Evolutionary conservation across 2,888 invertebrate genomes (phyloP).

Genomic region (Ichneumon xanthorius): DNA sequence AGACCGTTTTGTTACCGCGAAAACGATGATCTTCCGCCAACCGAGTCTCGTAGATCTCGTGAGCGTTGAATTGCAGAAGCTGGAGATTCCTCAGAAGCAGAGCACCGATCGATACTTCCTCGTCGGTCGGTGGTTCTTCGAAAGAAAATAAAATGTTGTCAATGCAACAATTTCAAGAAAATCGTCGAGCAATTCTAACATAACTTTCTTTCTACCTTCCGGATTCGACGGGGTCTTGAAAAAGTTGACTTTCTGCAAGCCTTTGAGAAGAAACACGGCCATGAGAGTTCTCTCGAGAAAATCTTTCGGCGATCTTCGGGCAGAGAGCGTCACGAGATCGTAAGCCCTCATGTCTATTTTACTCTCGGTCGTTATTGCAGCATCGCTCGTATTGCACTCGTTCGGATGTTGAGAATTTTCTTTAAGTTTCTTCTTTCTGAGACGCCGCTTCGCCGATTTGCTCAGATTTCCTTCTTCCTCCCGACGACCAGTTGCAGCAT

Average conservation of each 20-base stretch:
- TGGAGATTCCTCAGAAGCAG: slow-evolving; percentile 90
- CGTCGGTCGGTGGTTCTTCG: slow-evolving; percentile 85
- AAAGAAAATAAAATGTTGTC: slow-evolving; percentile 9
- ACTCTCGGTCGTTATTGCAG: slow-evolving; percentile 67
- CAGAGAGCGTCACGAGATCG: slow-evolving; percentile 89
- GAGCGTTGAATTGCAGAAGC: slow-evolving; percentile 94
- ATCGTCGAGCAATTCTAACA: neutral
- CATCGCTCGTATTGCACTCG: slow-evolving; percentile 76
- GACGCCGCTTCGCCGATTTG: slow-evolving; percentile 76
- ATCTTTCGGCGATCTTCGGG: slow-evolving; percentile 88
- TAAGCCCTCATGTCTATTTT: slow-evolving; percentile 86
- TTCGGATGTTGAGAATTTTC: slow-evolving; percentile 78
- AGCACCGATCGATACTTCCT: slow-evolving; percentile 88
- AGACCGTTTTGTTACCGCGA: slow-evolving; percentile 86
- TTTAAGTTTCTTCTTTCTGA: slow-evolving; percentile 76
- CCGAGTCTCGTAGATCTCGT: slow-evolving; percentile 91
- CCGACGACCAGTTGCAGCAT: neutral
- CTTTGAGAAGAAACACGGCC: slow-evolving; percentile 91
- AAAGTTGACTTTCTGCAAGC: slow-evolving; percentile 89
- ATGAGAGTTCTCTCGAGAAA: slow-evolving; percentile 91
- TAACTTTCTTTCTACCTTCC: slow-evolving; percentile 57
- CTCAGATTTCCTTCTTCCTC: slow-evolving; percentile 60
- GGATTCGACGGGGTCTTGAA: slow-evolving; percentile 78
- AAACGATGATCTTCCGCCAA: slow-evolving; percentile 86
- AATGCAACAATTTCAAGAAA: neutral